phyloP scores from a whole-genome alignment of 2,888 invertebrate species.

The Zygaena filipendulae region DNA sequence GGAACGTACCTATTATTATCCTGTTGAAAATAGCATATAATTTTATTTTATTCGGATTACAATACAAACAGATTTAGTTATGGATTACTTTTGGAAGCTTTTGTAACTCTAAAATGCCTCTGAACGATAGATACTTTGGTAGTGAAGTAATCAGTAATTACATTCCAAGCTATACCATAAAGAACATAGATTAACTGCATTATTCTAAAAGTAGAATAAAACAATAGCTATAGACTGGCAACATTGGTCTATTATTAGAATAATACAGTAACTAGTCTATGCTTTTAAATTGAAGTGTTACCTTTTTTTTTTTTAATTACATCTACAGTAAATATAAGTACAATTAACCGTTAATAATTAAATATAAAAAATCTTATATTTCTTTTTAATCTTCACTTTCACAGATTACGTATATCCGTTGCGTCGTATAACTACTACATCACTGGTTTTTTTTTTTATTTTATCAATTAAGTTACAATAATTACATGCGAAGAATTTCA shows the following conservation, averaged over 20 bases:
- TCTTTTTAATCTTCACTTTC: constrained; percentile 27
- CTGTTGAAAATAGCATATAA: too few relatives aligned
- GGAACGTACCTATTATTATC: too few relatives aligned
- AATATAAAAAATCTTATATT: constrained; percentile 27
- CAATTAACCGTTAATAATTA: constrained; percentile 20
- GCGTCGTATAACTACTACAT: constrained; percentile 40
- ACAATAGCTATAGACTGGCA: neutral
- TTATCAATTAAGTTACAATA: constrained; percentile 7
- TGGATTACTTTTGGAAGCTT: too few relatives aligned
- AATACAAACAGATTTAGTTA: too few relatives aligned
- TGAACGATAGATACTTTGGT: too few relatives aligned
- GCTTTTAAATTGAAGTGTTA: constrained; percentile 18
- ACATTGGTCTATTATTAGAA: neutral
- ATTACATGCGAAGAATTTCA: constrained; percentile 6
- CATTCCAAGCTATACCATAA: too few relatives aligned
- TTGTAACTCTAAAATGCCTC: too few relatives aligned
- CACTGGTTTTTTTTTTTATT: constrained; percentile 23
- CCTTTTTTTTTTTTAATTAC: constrained; percentile 29
- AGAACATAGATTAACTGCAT: too few relatives aligned
- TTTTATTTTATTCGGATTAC: too few relatives aligned
- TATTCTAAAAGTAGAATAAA: neutral
- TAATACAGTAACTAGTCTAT: neutral
- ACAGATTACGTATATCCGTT: constrained; percentile 64
- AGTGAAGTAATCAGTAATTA: too few relatives aligned
- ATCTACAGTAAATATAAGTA: constrained; percentile 20